Evolutionary conservation across 92 coral and sea anemone species (phyloP).

Genomic region (Micromussa lordhowensis): DNA sequence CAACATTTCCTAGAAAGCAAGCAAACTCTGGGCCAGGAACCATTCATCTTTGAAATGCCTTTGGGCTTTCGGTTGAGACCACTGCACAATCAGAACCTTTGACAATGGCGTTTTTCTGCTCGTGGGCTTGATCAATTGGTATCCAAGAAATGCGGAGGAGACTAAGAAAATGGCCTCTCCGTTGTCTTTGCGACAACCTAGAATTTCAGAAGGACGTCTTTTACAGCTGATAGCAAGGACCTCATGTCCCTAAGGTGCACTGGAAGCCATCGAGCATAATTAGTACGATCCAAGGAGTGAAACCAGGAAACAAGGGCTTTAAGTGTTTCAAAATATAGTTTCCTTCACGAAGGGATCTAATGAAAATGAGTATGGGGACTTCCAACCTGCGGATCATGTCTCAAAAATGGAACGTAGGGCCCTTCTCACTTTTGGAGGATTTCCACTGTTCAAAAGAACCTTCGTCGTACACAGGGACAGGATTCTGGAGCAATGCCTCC

Average conservation of each 20-base stretch:
- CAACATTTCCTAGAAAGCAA: slow-evolving; percentile 33
- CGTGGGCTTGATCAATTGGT: slow-evolving; percentile 64
- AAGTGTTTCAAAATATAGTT: no score
- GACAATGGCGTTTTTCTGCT: slow-evolving; percentile 57
- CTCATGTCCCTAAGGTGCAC: no score
- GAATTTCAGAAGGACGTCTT: not conserved
- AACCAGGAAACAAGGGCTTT: no score
- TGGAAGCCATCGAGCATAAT: no score
- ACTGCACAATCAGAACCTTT: slow-evolving; percentile 41
- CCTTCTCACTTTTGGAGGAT: slow-evolving; percentile 40
- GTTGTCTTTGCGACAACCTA: slow-evolving; percentile 56
- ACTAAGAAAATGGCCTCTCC: slow-evolving; percentile 51
- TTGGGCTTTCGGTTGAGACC: slow-evolving; percentile 61
- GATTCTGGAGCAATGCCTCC: slow-evolving; percentile 44
- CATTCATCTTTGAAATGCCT: slow-evolving; percentile 58
- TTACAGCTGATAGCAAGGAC: no score
- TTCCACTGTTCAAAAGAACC: slow-evolving; percentile 51
- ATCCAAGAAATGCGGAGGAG: not conserved
- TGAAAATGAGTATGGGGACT: no score
- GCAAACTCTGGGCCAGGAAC: slow-evolving; percentile 63
- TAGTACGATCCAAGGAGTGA: no score
- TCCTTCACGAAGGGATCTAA: no score
- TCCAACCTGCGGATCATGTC: no score
- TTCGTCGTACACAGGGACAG: slow-evolving; percentile 21
- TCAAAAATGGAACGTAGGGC: no score